Conservation (phyloP, 2,113 vertebrate species). For the Eudorcas thomsonii region DNA sequence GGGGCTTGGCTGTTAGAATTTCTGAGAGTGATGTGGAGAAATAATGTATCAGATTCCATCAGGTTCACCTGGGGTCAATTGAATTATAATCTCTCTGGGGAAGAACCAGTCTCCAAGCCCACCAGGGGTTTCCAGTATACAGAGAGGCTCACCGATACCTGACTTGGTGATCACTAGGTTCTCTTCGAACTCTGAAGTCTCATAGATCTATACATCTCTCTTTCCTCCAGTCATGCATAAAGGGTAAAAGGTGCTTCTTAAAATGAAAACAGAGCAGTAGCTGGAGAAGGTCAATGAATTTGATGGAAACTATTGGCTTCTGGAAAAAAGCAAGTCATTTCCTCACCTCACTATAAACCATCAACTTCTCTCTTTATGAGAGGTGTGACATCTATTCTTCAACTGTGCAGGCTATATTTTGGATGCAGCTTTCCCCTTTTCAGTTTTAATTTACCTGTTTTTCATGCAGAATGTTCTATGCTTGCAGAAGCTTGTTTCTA, state of each 20-base stretch:
- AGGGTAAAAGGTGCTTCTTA: not conserved
- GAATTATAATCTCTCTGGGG: not conserved
- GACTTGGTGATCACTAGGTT: not conserved
- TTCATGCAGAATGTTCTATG: not conserved
- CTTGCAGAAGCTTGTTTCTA: not conserved
- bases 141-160: no score
- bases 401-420: not conserved
- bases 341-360: not conserved
- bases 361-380: not conserved
- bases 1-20: not conserved
- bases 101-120: not conserved
- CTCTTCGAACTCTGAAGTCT: not conserved
- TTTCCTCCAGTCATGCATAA: not conserved
- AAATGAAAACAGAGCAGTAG: not conserved
- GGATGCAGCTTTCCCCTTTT: not conserved
- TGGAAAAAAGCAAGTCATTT: slow-evolving; percentile 31
- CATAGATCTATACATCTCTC: not conserved
- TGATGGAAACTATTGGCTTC: not conserved
- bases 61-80: not conserved
- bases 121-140: not conserved
- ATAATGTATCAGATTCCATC: not conserved
- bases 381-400: not conserved
- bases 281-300: not conserved
- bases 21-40: not conserved
- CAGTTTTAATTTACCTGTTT: not conserved